Evolutionary conservation across 1,140 invertebrate species (phyloP).

Genomic region (Metopolophium dirhodum): DNA sequence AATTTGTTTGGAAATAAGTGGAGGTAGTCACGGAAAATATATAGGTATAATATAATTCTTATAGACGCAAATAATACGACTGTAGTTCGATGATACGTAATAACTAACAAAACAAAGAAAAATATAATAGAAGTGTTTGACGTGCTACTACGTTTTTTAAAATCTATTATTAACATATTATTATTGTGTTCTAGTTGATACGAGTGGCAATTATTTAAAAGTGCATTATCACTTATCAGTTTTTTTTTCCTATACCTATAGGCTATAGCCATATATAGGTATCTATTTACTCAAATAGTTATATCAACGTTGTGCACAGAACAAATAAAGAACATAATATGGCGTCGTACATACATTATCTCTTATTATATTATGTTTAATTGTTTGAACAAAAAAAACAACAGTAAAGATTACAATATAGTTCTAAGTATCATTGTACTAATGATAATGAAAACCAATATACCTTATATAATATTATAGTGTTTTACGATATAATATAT

Average conservation of each 20-base stretch:
- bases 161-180: not conserved
- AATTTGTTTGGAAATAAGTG: not conserved
- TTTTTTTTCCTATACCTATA: not conserved
- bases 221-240: slow-evolving; percentile 10
- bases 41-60: not conserved
- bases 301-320: not conserved
- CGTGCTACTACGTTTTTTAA: not conserved
- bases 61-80: not conserved
- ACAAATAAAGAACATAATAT: not conserved
- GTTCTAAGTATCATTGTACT: not conserved
- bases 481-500: not conserved
- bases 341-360: not conserved
- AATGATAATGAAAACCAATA: not conserved
- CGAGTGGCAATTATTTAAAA: not conserved
- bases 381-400: not conserved
- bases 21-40: not conserved
- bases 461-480: not conserved
- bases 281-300: not conserved
- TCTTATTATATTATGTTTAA: slow-evolving; percentile 1
- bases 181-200: not conserved
- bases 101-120: not conserved
- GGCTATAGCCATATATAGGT: no score
- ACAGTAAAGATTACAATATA: not conserved
- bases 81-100: not conserved
- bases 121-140: not conserved